Conservation (phyloP, 2,113 vertebrate genomes). For the Hippocampus barbouri region DNA sequence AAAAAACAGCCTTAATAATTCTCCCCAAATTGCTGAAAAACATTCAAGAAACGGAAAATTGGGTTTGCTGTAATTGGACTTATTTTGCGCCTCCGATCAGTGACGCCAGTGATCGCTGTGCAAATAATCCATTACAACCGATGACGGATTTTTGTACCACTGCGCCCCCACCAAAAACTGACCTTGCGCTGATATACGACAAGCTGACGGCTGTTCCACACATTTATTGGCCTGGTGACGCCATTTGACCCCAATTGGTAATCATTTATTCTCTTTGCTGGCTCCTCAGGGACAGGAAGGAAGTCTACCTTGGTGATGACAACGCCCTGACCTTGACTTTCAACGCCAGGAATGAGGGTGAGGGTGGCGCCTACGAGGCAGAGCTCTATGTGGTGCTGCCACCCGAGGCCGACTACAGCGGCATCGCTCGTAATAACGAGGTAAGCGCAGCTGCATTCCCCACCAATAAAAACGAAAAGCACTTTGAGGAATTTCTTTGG, state of each 20-base stretch:
- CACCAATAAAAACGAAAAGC: neutral
- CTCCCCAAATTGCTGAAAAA: too few species aligned
- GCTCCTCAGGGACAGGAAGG: slow-evolving; percentile 75
- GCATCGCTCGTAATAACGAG: slow-evolving; percentile 83
- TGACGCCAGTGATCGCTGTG: neutral
- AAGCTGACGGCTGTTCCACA: neutral
- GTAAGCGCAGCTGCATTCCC: slow-evolving; percentile 56
- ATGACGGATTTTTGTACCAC: neutral
- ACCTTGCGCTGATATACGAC: neutral
- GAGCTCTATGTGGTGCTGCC: slow-evolving; percentile 84
- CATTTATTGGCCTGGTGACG: slow-evolving; percentile 9
- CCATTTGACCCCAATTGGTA: slow-evolving; percentile 19
- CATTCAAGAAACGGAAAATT: too few species aligned
- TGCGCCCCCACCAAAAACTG: neutral
- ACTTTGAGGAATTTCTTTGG: neutral
- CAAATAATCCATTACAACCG: too few species aligned
- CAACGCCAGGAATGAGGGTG: slow-evolving; percentile 82
- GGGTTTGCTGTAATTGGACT: too few species aligned
- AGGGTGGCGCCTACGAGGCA: slow-evolving; percentile 87
- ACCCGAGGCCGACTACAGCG: slow-evolving; percentile 83
- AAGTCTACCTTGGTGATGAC: slow-evolving; percentile 83
- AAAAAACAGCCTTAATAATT: too few species aligned
- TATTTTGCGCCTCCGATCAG: too few species aligned
- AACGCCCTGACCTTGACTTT: slow-evolving; percentile 83
- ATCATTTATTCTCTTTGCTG: slow-evolving; percentile 17